Conservation (phyloP, 2,888 invertebrate species). For the Rhimphoctona megacephalus region DNA sequence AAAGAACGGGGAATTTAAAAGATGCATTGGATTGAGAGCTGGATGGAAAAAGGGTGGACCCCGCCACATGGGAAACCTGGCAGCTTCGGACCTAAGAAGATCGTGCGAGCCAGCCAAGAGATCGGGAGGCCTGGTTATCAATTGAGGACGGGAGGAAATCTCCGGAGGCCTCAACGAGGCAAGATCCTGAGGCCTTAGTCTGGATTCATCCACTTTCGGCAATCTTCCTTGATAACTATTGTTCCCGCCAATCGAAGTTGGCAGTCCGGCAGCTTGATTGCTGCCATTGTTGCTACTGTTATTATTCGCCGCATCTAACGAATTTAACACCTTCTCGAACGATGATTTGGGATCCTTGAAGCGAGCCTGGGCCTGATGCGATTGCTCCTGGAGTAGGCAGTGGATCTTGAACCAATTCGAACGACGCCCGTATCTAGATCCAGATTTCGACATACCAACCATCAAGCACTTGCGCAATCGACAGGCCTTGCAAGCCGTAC, state of each 20-base stretch:
- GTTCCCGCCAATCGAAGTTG: slow-evolving; percentile 71
- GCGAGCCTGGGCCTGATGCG: slow-evolving; percentile 80
- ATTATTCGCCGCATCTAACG: slow-evolving; percentile 80
- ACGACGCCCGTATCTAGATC: slow-evolving; percentile 94
- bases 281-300: slow-evolving; percentile 73
- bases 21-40: slow-evolving; percentile 81
- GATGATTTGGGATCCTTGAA: slow-evolving; percentile 79
- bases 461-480: slow-evolving; percentile 93
- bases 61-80: slow-evolving; percentile 81
- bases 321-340: slow-evolving; percentile 80
- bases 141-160: slow-evolving; percentile 70
- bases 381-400: slow-evolving; percentile 87
- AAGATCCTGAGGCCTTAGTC: slow-evolving; percentile 74
- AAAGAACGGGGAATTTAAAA: slow-evolving; percentile 81
- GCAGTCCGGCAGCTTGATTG: slow-evolving; percentile 68
- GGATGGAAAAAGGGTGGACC: slow-evolving; percentile 81
- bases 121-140: slow-evolving; percentile 74
- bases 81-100: slow-evolving; percentile 79
- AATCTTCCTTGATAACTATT: slow-evolving; percentile 77
- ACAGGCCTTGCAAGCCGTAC: slow-evolving; percentile 96
- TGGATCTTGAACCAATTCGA: slow-evolving; percentile 98
- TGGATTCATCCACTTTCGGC: slow-evolving; percentile 74
- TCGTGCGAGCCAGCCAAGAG: slow-evolving; percentile 76
- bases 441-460: slow-evolving; percentile 97
- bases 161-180: slow-evolving; percentile 74